Conservation (phyloP, 2,113 vertebrate species). For the Benitochromis conjunctus region DNA sequence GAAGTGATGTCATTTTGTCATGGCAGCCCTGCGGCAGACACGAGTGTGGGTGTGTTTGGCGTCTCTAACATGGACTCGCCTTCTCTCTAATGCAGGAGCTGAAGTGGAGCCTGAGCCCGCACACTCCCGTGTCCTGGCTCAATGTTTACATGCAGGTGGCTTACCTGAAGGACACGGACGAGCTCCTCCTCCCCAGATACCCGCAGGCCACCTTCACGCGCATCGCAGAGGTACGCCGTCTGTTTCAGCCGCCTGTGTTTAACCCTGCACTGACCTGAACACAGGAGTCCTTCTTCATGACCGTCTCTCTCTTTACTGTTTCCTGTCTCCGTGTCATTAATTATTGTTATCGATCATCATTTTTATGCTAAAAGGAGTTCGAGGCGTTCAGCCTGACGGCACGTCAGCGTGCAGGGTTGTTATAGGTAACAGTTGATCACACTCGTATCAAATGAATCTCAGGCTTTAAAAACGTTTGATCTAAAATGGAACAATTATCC, state of each 20-base stretch:
- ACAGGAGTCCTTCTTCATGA: no score
- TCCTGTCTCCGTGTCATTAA: no score
- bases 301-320: not conserved
- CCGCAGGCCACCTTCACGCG: conserved; percentile 90
- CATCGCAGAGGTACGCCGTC: conserved; percentile 81
- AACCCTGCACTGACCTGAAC: no score
- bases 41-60: not conserved
- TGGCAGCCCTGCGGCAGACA: not conserved
- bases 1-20: not conserved
- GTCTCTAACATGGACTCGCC: not conserved
- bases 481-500: no score
- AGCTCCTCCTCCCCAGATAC: conserved; percentile 86
- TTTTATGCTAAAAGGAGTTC: no score
- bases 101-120: conserved; percentile 88
- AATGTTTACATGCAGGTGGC: conserved; percentile 98
- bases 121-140: conserved; percentile 92
- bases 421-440: no score
- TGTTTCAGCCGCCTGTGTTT: no score
- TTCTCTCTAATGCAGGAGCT: conserved; percentile 77
- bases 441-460: no score
- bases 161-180: conserved; percentile 77
- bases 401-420: no score
- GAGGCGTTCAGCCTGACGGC: no score
- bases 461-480: no score
- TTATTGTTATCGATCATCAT: no score